These are phyloP conservation scores for Drosophila nr. medialis DNA, from an alignment of 2,888 invertebrate species.

Conservation along the genomic window DNA sequence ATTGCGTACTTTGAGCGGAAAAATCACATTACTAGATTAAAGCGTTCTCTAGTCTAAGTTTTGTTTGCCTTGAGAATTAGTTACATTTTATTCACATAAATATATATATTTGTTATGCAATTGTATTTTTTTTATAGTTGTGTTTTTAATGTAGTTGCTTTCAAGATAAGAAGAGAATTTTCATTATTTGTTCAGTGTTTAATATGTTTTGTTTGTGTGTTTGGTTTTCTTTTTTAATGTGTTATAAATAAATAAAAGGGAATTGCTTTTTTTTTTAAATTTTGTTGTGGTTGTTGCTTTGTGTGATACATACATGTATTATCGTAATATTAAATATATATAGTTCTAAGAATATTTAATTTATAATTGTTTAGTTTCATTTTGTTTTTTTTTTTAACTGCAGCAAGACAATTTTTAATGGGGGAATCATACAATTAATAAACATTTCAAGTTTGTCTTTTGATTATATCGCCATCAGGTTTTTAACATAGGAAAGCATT, in stretches of 20 bases:
- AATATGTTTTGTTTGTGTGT: slow-evolving; percentile 36
- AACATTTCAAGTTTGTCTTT: slow-evolving; percentile 59
- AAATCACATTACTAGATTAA: slow-evolving; percentile 18
- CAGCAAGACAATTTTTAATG: slow-evolving; percentile 50
- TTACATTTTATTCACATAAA: slow-evolving; percentile 81
- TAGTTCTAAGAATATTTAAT: slow-evolving; percentile 60
- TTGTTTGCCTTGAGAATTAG: slow-evolving; percentile 79
- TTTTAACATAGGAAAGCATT: slow-evolving; percentile 76
- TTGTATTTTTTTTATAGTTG: slow-evolving; percentile 34
- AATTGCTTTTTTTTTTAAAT: slow-evolving; percentile 68
- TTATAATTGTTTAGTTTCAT: slow-evolving; percentile 11
- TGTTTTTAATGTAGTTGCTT: slow-evolving; percentile 32
- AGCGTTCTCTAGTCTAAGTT: slow-evolving; percentile 24
- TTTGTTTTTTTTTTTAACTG: slow-evolving; percentile 23
- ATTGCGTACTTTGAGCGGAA: slow-evolving; percentile 9
- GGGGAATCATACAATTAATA: slow-evolving; percentile 44
- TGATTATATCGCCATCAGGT: slow-evolving; percentile 77
- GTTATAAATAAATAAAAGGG: slow-evolving; percentile 75
- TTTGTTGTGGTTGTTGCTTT: slow-evolving; percentile 36
- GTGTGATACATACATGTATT: slow-evolving; percentile 56
- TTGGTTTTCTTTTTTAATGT: slow-evolving; percentile 42
- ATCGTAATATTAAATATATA: slow-evolving; percentile 69
- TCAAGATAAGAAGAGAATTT: slow-evolving; percentile 70
- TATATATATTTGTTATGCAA: slow-evolving; percentile 68
- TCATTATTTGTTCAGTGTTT: slow-evolving; percentile 57